A percentile compares a stretch with the other conserved stretches of the same genome.
phyloP scores from a whole-genome alignment of 2,797 vertebrate species.

The Pipistrellus pipistrellus region DNA sequence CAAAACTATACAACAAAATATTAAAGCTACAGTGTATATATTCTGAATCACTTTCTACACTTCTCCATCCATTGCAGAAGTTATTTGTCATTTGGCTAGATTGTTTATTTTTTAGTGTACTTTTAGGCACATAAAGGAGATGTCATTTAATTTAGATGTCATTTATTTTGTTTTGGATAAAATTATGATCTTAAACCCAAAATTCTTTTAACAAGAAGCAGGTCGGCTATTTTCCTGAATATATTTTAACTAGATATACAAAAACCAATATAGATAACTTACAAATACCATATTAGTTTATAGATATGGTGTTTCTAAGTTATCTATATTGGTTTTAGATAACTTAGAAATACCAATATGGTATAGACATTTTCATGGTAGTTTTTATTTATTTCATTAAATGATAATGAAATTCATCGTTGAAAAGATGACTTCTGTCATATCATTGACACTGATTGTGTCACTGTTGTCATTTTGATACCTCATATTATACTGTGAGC shows the following conservation, averaged over 20 bases:
- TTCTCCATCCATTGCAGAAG: background rate
- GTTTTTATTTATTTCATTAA: conserved; percentile 44
- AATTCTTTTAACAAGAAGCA: conserved; percentile 23
- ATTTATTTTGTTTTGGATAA: background rate
- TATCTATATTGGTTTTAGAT: background rate
- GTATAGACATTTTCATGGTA: background rate
- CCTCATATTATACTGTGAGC: background rate
- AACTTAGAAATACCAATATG: conserved; percentile 8
- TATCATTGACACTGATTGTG: background rate
- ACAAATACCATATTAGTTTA: background rate
- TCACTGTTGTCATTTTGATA: background rate
- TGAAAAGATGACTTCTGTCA: conserved; percentile 19
- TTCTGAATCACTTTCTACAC: background rate
- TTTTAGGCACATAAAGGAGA: background rate
- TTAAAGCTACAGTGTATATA: background rate
- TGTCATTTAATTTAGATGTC: background rate
- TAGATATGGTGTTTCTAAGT: too few species aligned
- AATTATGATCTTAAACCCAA: background rate
- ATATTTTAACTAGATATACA: conserved; percentile 30
- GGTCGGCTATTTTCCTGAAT: conserved; percentile 6
- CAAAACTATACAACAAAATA: conserved; percentile 27
- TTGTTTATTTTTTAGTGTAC: conserved; percentile 37
- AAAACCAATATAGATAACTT: conserved; percentile 4
- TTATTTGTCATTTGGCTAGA: conserved; percentile 13
- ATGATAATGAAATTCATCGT: background rate